Conservation (phyloP, 35 echinoderm and acorn worm species). For the Chiridota heheva region DNA sequence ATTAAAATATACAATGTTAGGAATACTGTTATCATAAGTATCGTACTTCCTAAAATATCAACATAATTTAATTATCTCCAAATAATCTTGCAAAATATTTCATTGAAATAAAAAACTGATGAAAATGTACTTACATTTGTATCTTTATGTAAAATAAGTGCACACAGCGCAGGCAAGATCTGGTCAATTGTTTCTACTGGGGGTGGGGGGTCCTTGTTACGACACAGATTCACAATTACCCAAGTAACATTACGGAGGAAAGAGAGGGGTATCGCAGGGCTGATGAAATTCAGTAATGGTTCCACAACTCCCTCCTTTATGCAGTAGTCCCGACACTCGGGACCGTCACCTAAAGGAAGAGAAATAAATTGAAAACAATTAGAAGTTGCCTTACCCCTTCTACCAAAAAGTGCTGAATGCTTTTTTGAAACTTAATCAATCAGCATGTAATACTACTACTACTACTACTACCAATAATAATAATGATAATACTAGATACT, state of each 20-base stretch:
- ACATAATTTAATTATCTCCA: no score
- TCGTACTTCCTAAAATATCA: no score
- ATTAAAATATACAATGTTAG: no score
- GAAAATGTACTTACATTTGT: slow-evolving; percentile 90
- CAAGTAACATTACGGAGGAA: slow-evolving; percentile 98
- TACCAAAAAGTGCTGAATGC: background rate
- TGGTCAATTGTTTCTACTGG: slow-evolving; percentile 68
- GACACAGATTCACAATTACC: slow-evolving; percentile 96
- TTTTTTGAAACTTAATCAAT: background rate
- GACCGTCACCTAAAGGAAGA: slow-evolving; percentile 80
- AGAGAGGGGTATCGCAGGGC: slow-evolving; percentile 88
- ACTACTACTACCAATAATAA: no score
- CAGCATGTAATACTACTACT: no score
- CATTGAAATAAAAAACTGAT: no score
- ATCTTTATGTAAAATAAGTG: slow-evolving; percentile 86
- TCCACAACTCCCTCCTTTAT: slow-evolving; percentile 87
- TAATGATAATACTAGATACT: no score
- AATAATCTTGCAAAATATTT: no score
- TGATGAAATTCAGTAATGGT: slow-evolving; percentile 91
- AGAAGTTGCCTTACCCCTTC: background rate
- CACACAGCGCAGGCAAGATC: slow-evolving; percentile 77
- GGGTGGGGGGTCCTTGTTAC: slow-evolving; percentile 94
- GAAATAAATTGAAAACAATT: slow-evolving; percentile 2
- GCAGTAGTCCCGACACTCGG: slow-evolving; percentile 86
- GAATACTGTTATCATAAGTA: no score